phyloP scores from a whole-genome alignment of 2,888 invertebrate species.

The Tuta absoluta region DNA sequence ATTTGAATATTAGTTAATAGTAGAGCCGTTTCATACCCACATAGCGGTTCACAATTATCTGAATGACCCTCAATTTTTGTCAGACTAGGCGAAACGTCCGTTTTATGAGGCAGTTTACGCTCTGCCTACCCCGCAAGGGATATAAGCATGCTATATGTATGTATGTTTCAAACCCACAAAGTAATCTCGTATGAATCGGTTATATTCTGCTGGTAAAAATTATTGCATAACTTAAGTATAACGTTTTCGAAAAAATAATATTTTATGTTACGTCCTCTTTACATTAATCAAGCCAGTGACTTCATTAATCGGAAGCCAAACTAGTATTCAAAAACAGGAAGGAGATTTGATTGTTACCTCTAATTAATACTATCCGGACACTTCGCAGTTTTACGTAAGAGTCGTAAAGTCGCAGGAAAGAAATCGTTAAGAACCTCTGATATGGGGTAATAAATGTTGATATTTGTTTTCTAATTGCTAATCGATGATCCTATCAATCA shows the following conservation, averaged over 20 bases:
- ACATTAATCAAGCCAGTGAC: constrained; percentile 29
- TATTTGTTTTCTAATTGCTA: not conserved
- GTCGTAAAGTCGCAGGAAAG: constrained; percentile 48
- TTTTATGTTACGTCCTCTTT: constrained; percentile 13
- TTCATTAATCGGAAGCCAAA: constrained; percentile 40
- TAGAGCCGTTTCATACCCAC: too few species aligned
- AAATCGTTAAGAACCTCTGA: constrained; percentile 43
- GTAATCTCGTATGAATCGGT: not conserved
- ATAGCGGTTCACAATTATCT: too few species aligned
- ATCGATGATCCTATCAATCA: constrained; percentile 1
- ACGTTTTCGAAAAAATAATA: not conserved
- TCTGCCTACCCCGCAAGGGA: too few species aligned
- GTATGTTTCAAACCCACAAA: too few species aligned
- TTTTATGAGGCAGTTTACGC: too few species aligned
- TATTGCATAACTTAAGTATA: not conserved
- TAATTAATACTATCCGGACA: constrained; percentile 53
- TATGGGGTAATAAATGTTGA: constrained; percentile 21
- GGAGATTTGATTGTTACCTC: constrained; percentile 46
- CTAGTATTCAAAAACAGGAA: constrained; percentile 46
- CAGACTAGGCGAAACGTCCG: too few species aligned
- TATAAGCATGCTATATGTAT: too few species aligned
- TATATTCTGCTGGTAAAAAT: not conserved
- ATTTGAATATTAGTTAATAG: too few species aligned
- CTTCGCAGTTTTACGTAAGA: constrained; percentile 42
- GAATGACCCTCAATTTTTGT: too few species aligned